Evolutionary conservation across 2,888 invertebrate species (phyloP).

Genomic region (Hydriomena furcata): DNA sequence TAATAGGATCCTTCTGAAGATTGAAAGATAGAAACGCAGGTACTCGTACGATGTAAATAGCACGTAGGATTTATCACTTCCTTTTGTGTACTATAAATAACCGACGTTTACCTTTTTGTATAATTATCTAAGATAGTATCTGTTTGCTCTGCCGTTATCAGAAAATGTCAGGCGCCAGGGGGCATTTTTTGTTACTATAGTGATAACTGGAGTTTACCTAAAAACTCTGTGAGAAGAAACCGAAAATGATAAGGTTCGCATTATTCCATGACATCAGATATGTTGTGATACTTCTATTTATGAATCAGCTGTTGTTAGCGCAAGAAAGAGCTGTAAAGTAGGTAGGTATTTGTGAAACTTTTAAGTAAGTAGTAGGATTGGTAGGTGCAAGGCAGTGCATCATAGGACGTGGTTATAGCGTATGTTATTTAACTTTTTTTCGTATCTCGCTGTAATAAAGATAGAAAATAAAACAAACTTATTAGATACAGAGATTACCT

Average conservation of each 20-base stretch:
- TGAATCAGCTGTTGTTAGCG: too few species aligned
- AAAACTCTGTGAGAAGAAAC: not conserved
- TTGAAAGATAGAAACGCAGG: too few species aligned
- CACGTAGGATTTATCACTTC: constrained; percentile 1
- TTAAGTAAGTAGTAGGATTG: too few species aligned
- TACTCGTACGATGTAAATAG: not conserved
- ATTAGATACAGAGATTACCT: too few species aligned
- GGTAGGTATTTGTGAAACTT: too few species aligned
- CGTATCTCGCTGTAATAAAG: too few species aligned
- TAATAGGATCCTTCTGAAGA: too few species aligned
- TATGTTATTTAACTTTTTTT: too few species aligned
- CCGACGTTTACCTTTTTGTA: not conserved
- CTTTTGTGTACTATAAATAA: constrained; percentile 8
- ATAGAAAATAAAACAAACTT: too few species aligned
- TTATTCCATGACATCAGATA: constrained; percentile 17
- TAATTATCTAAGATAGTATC: not conserved
- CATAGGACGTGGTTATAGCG: too few species aligned
- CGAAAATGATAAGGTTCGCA: constrained; percentile 1
- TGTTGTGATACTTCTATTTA: not conserved
- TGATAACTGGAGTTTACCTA: constrained; percentile 3
- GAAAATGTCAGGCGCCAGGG: constrained; percentile 10
- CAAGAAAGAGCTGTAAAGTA: too few species aligned
- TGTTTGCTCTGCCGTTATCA: constrained; percentile 1
- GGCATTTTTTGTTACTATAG: constrained; percentile 7
- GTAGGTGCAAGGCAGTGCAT: too few species aligned